Percentiles rank a stretch among this genome's conserved stretches.
Evolutionary conservation across 2,797 vertebrate species (phyloP).

Genomic region (Natrix natrix): DNA sequence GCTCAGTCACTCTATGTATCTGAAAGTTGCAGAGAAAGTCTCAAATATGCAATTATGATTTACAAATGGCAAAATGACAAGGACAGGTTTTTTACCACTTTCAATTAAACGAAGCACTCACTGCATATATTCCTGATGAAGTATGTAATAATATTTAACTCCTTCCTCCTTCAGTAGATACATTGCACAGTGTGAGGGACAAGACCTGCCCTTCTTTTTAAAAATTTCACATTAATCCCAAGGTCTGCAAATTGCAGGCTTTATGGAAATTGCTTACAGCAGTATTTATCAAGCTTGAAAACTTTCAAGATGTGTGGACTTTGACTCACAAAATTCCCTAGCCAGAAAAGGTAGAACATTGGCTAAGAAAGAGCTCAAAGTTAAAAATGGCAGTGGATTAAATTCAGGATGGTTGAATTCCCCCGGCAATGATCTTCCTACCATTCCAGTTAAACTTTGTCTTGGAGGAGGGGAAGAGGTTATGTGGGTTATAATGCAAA

Average conservation of each 20-base stretch:
- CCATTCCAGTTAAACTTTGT: not conserved
- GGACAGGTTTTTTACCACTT: conserved; percentile 12
- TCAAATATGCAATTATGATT: conserved; percentile 40
- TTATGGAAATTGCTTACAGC: not conserved
- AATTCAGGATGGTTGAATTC: not conserved
- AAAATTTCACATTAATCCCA: not conserved
- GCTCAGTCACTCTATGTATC: not conserved
- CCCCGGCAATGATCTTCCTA: not conserved
- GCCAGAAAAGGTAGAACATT: not conserved
- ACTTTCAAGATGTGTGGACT: not conserved
- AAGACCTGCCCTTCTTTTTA: not conserved
- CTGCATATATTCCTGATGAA: conserved; percentile 55
- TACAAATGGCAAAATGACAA: conserved; percentile 20
- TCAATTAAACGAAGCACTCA: conserved; percentile 23
- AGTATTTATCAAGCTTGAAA: not conserved
- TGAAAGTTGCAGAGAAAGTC: conserved; percentile 32
- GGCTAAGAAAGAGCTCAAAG: not conserved
- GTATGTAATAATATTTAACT: not conserved
- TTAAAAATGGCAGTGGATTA: not conserved
- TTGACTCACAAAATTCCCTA: not conserved
- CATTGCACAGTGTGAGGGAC: not conserved
- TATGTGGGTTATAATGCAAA: not conserved
- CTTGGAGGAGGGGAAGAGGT: not conserved
- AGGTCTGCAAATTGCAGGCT: not conserved
- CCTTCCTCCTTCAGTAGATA: not conserved